phyloP scores from a whole-genome alignment of 2,888 invertebrate genomes.

The Oxyteleia sp. region DNA sequence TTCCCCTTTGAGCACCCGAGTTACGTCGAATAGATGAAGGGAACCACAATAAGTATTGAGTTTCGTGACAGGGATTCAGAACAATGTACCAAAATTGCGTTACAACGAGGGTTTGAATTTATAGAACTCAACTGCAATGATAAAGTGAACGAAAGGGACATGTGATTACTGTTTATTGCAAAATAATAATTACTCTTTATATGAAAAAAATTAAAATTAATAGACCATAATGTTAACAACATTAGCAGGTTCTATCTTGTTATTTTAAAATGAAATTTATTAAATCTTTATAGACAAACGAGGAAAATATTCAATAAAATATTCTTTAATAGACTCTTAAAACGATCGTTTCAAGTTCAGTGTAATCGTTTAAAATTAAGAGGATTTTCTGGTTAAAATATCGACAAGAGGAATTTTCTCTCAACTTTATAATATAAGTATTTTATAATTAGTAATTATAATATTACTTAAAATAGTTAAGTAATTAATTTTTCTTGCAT shows the following conservation, averaged over 20 bases:
- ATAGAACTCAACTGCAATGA: conserved; percentile 77
- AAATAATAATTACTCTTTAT: conserved; percentile 81
- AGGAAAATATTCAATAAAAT: too few relatives aligned
- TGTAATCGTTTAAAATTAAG: too few relatives aligned
- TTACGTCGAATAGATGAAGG: conserved; percentile 66
- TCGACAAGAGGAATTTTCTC: too few relatives aligned
- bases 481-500: too few relatives aligned
- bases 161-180: conserved; percentile 83
- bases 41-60: conserved; percentile 83
- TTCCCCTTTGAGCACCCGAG: conserved; percentile 67
- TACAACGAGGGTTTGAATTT: conserved; percentile 84
- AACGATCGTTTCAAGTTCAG: too few relatives aligned
- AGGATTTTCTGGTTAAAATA: too few relatives aligned
- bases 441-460: too few relatives aligned
- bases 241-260: conserved; percentile 33
- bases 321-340: too few relatives aligned
- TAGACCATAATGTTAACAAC: conserved; percentile 72
- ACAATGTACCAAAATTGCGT: conserved; percentile 84
- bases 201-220: conserved; percentile 73
- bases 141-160: conserved; percentile 87
- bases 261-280: too few relatives aligned
- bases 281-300: too few relatives aligned
- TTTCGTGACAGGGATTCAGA: conserved; percentile 82
- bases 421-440: too few relatives aligned
- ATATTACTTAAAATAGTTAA: too few relatives aligned